Evolutionary conservation across 1,140 invertebrate genomes (phyloP), one percentile per base, ranked within the genome.

Genomic region (Neomicropteryx cornuta): DNA sequence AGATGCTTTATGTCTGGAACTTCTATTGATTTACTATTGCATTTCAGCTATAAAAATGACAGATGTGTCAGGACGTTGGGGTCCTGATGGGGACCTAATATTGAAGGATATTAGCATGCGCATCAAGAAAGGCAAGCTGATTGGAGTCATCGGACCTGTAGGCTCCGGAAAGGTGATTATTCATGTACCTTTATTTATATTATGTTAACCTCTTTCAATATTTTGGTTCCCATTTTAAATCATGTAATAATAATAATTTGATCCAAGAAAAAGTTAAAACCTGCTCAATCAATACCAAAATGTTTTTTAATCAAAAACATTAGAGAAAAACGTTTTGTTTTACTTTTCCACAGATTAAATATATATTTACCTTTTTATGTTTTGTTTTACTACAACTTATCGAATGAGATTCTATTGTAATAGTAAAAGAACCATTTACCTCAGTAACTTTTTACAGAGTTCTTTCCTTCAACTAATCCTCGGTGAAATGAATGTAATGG

Each of bases 61-160:
- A n/a, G n/a, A n/a, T n/a, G n/a, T n/a, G n/a, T n/a, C n/a, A n/a
- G n/a, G n/a, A n/a, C n/a, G n/a, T n/a, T n/a, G n/a, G n/a, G n/a
- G n/a, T n/a, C n/a, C n/a, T n/a, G n/a, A n/a, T n/a, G n/a, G n/a
- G n/a, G n/a, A n/a, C n/a, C n/a, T n/a, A n/a, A 53, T 70, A 0
- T 45, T 78, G 2, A 60, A 66, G 2, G 56, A 70, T 31, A 41
- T 82, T 3, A 70, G 60, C 35, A 35, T 81, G 1, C 47, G 53
- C 4, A 55, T 78, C 1, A 56, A 61, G 17, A 66, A 56, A 36
- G 74, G 75, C 4, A 68, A 72, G 38, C 43, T 81, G 4, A 65
- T 79, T 1, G 75, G 70, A 1, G 55, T 81, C 0, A 71, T 81
- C 18, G 79, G 79, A 2, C 68, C 72, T 10, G 78, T 82, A 0